Evolutionary conservation across 2,888 invertebrate genomes (phyloP).

Genomic region (Plusia festucae): DNA sequence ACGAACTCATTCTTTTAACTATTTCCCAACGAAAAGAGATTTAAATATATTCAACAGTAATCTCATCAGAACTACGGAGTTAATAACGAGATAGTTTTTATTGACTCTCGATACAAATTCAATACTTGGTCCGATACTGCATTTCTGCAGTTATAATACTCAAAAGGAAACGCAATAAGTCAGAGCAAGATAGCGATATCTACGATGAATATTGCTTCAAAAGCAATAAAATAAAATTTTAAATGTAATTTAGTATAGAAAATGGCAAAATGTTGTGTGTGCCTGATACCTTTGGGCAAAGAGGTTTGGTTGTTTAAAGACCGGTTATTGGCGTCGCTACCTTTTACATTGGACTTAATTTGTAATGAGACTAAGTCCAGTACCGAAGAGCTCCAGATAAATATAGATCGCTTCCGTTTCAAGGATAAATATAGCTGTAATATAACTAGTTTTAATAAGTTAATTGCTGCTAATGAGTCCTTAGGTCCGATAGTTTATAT

Average conservation of each 20-base stretch:
- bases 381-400: too few relatives aligned
- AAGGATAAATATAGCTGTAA: too few relatives aligned
- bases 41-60: background rate
- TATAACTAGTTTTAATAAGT: background rate
- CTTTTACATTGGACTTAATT: too few relatives aligned
- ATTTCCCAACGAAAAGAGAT: background rate
- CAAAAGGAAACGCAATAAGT: background rate
- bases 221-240: background rate
- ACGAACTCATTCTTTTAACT: background rate
- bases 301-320: too few relatives aligned
- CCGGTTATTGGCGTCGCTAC: too few relatives aligned
- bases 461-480: constrained; percentile 2
- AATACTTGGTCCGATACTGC: background rate
- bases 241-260: background rate
- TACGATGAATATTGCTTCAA: background rate
- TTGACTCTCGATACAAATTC: constrained; percentile 11
- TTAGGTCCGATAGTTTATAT: background rate
- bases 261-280: background rate
- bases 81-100: constrained; percentile 15
- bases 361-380: too few relatives aligned
- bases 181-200: background rate
- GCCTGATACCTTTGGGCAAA: too few relatives aligned
- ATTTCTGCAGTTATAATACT: background rate
- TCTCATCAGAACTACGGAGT: background rate
- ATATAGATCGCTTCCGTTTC: too few relatives aligned